phyloP scores from a whole-genome alignment of 2,113 vertebrate species.

The Upupa epops region DNA sequence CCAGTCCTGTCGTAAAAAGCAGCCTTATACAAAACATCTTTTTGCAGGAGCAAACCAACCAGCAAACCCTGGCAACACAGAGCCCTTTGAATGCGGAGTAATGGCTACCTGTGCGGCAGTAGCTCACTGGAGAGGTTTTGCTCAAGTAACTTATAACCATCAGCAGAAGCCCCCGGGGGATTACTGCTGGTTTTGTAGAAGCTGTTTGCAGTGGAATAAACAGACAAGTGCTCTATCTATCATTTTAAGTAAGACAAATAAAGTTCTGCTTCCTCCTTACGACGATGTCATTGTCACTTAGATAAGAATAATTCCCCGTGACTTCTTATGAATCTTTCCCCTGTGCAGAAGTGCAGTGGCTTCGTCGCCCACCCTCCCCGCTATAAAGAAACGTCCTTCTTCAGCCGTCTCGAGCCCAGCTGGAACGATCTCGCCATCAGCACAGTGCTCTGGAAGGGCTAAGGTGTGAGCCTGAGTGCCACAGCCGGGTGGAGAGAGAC shows the following conservation, averaged over 20 bases:
- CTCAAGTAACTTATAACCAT: conserved; percentile 86
- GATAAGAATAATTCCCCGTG: conserved; percentile 85
- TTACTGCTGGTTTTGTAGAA: conserved; percentile 81
- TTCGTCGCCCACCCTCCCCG: conserved; percentile 79
- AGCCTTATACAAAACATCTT: conserved; percentile 68
- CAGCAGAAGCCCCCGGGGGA: conserved; percentile 75
- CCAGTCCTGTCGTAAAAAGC: conserved; percentile 79
- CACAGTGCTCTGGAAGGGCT: not conserved
- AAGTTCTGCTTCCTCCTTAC: conserved; percentile 85
- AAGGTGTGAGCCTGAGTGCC: not conserved
- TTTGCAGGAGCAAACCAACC: conserved; percentile 58
- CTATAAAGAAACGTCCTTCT: conserved; percentile 82
- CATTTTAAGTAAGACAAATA: conserved; percentile 90
- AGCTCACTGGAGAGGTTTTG: conserved; percentile 83
- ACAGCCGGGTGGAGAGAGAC: not conserved
- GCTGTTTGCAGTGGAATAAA: conserved; percentile 86
- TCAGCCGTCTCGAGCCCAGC: conserved; percentile 60
- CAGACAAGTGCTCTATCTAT: conserved; percentile 87
- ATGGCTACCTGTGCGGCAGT: conserved; percentile 84
- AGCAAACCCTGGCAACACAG: conserved; percentile 73
- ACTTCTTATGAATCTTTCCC: conserved; percentile 87
- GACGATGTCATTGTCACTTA: conserved; percentile 87
- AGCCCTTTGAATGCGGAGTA: conserved; percentile 82
- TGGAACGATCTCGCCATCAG: conserved; percentile 31
- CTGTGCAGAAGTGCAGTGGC: conserved; percentile 82